Evolutionary conservation across 92 coral and sea anemone species (phyloP).

Genomic region (Siderastrea siderea): DNA sequence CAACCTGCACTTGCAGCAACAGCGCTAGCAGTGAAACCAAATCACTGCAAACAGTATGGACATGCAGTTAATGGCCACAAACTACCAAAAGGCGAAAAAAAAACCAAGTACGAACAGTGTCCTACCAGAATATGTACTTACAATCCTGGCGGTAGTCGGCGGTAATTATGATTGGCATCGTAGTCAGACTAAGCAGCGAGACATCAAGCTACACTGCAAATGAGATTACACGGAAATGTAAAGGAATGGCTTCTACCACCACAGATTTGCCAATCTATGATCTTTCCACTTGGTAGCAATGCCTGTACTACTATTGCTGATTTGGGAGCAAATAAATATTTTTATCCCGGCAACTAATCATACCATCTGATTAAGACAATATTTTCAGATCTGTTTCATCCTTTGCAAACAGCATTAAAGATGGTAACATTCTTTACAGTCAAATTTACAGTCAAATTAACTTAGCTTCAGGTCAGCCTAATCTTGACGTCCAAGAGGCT

Average conservation of each 20-base stretch:
- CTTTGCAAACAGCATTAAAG: neutral
- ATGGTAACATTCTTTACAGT: neutral
- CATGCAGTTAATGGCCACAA: no score
- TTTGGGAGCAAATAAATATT: neutral
- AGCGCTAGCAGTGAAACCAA: no score
- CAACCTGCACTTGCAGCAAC: no score
- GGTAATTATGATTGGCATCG: no score
- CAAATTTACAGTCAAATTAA: neutral
- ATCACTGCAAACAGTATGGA: no score
- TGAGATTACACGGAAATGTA: neutral
- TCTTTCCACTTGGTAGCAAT: no score
- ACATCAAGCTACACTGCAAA: no score
- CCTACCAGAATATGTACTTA: no score
- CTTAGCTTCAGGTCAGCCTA: neutral
- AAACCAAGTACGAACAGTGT: slow-evolving; percentile 40
- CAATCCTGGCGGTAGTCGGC: no score
- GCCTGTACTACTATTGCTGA: neutral
- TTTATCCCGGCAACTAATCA: neutral
- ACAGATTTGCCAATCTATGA: no score
- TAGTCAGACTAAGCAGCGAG: neutral
- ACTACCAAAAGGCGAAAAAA: no score
- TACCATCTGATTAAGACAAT: neutral
- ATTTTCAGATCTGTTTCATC: neutral
- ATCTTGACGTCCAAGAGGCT: no score
- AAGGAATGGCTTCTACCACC: neutral